Evolutionary conservation across 2,113 vertebrate species (phyloP).

Genomic region (Motacilla tschutschensis): DNA sequence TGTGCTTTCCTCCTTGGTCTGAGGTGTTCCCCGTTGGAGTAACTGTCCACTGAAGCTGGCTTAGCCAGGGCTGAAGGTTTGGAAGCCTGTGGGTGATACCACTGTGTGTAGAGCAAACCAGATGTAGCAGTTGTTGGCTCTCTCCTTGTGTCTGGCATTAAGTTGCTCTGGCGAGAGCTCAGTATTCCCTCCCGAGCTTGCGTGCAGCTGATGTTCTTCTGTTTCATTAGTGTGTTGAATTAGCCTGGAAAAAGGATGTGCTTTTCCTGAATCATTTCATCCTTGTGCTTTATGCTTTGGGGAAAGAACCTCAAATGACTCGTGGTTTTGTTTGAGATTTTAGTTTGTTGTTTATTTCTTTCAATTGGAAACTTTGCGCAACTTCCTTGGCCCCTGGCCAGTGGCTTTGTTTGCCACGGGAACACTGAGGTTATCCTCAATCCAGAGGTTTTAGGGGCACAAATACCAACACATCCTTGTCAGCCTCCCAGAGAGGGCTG

Average conservation of each 20-base stretch:
- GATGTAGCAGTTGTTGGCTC: background rate
- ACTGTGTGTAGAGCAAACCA: background rate
- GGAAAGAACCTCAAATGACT: conserved; percentile 65
- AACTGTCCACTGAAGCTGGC: background rate
- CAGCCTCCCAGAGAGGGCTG: background rate
- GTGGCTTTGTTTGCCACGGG: background rate
- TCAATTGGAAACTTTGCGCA: conserved; percentile 25
- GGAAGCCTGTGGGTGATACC: background rate
- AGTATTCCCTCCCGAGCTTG: background rate
- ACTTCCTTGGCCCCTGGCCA: conserved; percentile 24
- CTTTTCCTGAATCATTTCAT: conserved; percentile 56
- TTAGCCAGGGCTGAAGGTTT: background rate
- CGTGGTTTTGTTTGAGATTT: conserved; percentile 31
- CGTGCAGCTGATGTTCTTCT: conserved; percentile 39
- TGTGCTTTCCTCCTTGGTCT: conserved; percentile 23
- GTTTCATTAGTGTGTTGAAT: conserved; percentile 13
- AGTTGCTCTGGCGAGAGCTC: background rate
- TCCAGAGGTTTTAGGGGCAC: background rate
- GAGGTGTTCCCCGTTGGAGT: background rate
- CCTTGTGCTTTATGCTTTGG: conserved; percentile 7
- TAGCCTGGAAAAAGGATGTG: conserved; percentile 33
- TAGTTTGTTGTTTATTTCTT: background rate
- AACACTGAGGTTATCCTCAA: background rate
- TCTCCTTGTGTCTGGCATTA: background rate
- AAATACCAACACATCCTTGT: background rate